Conservation (phyloP, 1,140 invertebrate species). For the Drosophila ogumai region DNA sequence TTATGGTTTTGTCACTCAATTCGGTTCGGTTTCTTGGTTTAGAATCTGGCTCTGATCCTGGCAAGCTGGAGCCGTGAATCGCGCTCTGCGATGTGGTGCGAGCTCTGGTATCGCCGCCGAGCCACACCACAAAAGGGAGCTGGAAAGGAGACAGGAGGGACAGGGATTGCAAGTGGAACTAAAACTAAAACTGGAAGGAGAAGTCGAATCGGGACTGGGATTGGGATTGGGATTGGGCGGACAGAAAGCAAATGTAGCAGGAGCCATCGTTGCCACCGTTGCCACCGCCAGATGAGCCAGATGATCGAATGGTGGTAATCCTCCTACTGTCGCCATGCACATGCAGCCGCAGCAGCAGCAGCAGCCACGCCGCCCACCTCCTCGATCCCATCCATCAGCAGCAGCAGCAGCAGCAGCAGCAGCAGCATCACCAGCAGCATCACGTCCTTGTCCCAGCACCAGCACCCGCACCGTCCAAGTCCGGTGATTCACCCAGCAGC, state of each 20-base stretch:
- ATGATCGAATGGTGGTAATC: slow-evolving; percentile 85
- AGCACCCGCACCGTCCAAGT: slow-evolving; percentile 24
- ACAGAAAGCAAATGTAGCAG: slow-evolving; percentile 40
- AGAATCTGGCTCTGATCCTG: slow-evolving; percentile 16
- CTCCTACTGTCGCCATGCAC: slow-evolving; percentile 84
- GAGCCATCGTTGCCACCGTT: slow-evolving; percentile 29
- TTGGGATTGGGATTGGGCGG: neutral
- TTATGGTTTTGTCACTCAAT: neutral
- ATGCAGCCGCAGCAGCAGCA: slow-evolving; percentile 71
- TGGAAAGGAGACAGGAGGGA: slow-evolving; percentile 15
- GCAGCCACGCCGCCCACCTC: slow-evolving; percentile 48
- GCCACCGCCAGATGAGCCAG: slow-evolving; percentile 55
- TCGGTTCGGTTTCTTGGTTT: slow-evolving; percentile 1
- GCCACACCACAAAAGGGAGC: slow-evolving; percentile 52
- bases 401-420: slow-evolving; percentile 29
- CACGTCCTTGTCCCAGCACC: slow-evolving; percentile 24
- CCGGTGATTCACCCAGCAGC: slow-evolving; percentile 32
- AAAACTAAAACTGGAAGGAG: neutral
- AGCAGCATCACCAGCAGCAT: slow-evolving; percentile 12
- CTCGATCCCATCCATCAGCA: slow-evolving; percentile 32
- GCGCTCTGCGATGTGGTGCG: slow-evolving; percentile 62
- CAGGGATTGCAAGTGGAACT: neutral
- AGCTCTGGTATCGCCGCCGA: slow-evolving; percentile 52
- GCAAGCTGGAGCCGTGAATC: slow-evolving; percentile 39
- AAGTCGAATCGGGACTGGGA: neutral